A percentile compares a stretch with the other conserved stretches of the same genome.
These are phyloP conservation scores for Parelbella ahira DNA, from an alignment of 2,888 invertebrate species.

Conservation along the genomic window DNA sequence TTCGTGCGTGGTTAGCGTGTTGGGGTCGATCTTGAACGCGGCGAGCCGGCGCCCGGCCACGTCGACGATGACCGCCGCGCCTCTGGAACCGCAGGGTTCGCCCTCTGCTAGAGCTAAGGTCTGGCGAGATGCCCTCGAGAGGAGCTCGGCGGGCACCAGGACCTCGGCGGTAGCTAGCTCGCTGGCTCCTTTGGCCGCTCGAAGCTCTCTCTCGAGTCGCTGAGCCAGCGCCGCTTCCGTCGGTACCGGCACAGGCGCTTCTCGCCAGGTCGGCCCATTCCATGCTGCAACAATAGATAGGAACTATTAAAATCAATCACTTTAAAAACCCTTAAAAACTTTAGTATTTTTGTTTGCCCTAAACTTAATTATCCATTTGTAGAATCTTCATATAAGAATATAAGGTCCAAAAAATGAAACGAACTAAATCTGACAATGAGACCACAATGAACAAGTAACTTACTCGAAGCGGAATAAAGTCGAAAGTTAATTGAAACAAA, in stretches of 20 bases:
- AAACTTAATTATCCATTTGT: too few relatives aligned
- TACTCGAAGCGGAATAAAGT: constrained; percentile 9
- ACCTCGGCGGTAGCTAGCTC: constrained; percentile 92
- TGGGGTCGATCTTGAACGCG: constrained; percentile 91
- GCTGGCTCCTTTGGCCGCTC: constrained; percentile 88
- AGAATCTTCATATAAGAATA: too few relatives aligned
- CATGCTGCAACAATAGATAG: constrained; percentile 64
- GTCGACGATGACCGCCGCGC: constrained; percentile 91
- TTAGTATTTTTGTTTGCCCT: too few relatives aligned
- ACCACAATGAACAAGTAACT: constrained; percentile 25
- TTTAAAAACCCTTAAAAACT: too few relatives aligned
- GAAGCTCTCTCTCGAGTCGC: constrained; percentile 88
- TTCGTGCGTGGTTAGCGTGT: constrained; percentile 94
- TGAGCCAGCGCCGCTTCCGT: constrained; percentile 85
- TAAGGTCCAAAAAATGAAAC: constrained; percentile 3
- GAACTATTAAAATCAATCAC: constrained; percentile 33
- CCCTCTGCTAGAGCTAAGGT: constrained; percentile 91
- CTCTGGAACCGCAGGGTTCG: constrained; percentile 94
- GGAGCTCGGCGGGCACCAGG: constrained; percentile 89
- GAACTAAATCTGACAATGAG: constrained; percentile 1
- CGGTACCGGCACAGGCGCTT: constrained; percentile 73
- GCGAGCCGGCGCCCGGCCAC: constrained; percentile 90
- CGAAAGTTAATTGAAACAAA: constrained; percentile 8
- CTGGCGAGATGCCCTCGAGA: constrained; percentile 88
- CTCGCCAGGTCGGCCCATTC: constrained; percentile 72